Evolutionary conservation across 92 coral and sea anemone genomes (phyloP).

Genomic region (Actinernus sp.): DNA sequence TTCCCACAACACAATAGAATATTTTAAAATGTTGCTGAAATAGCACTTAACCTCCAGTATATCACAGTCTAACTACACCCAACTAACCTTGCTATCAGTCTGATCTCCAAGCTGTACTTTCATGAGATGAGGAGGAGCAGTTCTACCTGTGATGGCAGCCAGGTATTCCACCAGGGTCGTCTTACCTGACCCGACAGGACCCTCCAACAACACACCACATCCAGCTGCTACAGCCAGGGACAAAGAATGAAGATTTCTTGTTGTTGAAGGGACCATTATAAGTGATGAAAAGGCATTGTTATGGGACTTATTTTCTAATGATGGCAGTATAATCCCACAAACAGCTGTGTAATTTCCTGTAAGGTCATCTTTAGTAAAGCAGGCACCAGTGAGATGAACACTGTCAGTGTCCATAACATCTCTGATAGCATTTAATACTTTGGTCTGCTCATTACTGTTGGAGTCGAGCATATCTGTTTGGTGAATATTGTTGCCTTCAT

Average conservation of each 20-base stretch:
- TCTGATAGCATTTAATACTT: not conserved
- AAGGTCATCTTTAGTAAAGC: conserved; percentile 74
- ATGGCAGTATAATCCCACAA: conserved; percentile 77
- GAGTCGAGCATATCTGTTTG: not conserved
- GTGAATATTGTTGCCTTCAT: not conserved
- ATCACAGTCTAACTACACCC: no score
- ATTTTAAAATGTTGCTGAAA: no score
- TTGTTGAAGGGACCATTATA: conserved; percentile 87
- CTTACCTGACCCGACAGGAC: conserved; percentile 94
- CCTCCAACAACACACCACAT: conserved; percentile 81
- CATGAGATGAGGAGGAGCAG: conserved; percentile 66
- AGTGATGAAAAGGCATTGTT: conserved; percentile 17
- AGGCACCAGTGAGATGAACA: conserved; percentile 6
- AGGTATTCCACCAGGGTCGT: conserved; percentile 87
- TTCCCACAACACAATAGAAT: no score
- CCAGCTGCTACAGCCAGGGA: conserved; percentile 88
- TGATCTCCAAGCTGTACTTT: conserved; percentile 98
- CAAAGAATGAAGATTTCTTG: conserved; percentile 79
- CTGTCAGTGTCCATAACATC: conserved; percentile 3
- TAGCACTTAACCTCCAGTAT: no score
- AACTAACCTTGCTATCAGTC: conserved; percentile 90
- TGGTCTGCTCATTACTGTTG: conserved; percentile 1
- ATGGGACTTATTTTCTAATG: conserved; percentile 26
- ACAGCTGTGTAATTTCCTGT: conserved; percentile 67
- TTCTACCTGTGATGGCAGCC: conserved; percentile 78